Base-by-base conservation (phyloP, 64 coral and sea anemone species). In the Actinia equina region DNA sequence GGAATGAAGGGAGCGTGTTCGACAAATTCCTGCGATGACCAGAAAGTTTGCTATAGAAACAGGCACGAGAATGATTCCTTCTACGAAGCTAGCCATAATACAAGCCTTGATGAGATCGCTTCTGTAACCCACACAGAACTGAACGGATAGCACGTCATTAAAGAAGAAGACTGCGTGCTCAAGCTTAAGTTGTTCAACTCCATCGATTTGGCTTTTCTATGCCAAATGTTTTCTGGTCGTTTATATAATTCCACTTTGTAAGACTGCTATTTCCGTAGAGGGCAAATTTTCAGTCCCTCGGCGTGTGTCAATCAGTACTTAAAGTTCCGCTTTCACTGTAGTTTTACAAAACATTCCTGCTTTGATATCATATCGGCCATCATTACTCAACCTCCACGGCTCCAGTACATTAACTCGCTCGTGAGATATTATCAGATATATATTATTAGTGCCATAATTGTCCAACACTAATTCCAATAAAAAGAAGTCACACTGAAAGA, bases 1-100 rank as follows among this genome's bases (percentile, higher is more conserved):
- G 2, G 83, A 85, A 63, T 85, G 83, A n/a, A 85, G 83, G 15
- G 83, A 85, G 17, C 25, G 52, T 41, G 83, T 85, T 85, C 52
- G 43, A 11, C 20, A 85, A 63, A 85, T 85, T 85, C 83, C 83
- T 85, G 26, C 54, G 52, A 85, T 43, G 53, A 85, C 83, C 11
- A 85, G 56, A 26, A 85, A 61, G 83, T 85, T 85, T 53, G 59
- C 56, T n/a, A 85, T 63, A 60, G 83, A 43, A 27, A 63, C 62
- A 2, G 83, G 83, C 2, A 85, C 42, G 62, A 85, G 22, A 30
- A 85, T 17, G 4, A 85, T 8, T 10, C 6, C 83, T 44, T 85
- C 83, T 25, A 85, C 6, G 5, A 85, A 16, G 8, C 3, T 15
- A 41, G 83, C 82, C 17, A 59, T 9, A 0, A 59, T 84, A 58